Base-by-base conservation (phyloP, 2,797 vertebrate species). In the Sparidentex hasta region DNA sequence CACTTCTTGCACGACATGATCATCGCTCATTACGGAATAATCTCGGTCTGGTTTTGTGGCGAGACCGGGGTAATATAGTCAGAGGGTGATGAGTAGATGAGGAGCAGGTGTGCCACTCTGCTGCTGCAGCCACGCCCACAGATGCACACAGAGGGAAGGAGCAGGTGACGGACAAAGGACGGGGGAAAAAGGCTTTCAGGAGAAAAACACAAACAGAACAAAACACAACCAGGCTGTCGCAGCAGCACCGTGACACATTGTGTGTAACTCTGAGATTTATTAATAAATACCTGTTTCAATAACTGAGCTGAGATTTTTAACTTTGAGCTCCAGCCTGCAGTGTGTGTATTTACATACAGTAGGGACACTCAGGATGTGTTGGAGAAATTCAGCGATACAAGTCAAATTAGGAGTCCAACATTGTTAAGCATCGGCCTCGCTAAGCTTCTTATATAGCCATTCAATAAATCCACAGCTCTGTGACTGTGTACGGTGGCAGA, bases 371-470 rank as follows among this genome's bases (percentile, higher is more conserved):
- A 54, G 51, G 29, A 76, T 27, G 41, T 67, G 33, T 62, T 61
- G 46, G 57, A 61, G 71, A 41, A 74, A 81, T 69, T 58, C 51
- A 48, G n/a, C 21, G 29, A 81, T 70, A 61, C 80, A 87, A 75
- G 73, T 76, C 61, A 76, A 76, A 76, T 83, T 74, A 79, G 23
- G 51, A 59, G 46, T 50, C 64, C 56, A 33, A 56, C 50, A 71
- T 84, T 71, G 85, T 83, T 78, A 74, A 76, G 73, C 68, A 71
- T 71, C 63, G 56, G 65, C 78, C 61, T 74, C 4, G 5, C 70
- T 80, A 51, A 83, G 80, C 66, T 65, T 65, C 82, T 80, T 75
- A 61, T 48, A 23, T 13, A 55, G 73, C 25, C 14, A 21, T 61
- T 84, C 54, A 77, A 68, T 84, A 62, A 81, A 78, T 72, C 76